phyloP scores from a whole-genome alignment of 2,888 invertebrate species.

The Megaustenia siamemsis region DNA sequence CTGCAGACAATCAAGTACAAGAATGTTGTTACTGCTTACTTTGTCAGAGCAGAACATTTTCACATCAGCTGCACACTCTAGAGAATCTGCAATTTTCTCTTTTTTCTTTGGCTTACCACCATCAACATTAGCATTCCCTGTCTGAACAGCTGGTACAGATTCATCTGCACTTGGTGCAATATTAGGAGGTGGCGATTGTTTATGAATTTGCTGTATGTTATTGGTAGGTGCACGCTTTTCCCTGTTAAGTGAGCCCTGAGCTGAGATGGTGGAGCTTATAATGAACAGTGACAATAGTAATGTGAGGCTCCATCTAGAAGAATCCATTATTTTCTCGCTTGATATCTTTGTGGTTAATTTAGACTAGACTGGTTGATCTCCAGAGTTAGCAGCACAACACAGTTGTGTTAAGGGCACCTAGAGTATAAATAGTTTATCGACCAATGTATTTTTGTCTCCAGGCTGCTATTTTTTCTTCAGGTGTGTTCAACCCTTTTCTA shows the following conservation, averaged over 20 bases:
- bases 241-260: background rate
- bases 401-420: background rate
- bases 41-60: constrained; percentile 71
- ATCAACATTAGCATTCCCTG: background rate
- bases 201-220: too few relatives aligned
- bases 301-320: background rate
- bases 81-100: constrained; percentile 67
- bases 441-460: too few relatives aligned
- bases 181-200: background rate
- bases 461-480: background rate
- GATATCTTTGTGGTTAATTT: too few relatives aligned
- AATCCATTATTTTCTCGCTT: background rate
- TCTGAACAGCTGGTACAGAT: background rate
- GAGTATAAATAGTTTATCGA: too few relatives aligned
- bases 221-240: background rate
- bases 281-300: background rate
- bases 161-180: background rate
- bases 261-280: background rate
- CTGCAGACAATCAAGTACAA: constrained; percentile 87
- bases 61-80: constrained; percentile 77
- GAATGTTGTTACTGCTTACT: constrained; percentile 77
- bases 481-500: background rate
- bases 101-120: background rate
- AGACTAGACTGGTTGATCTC: background rate
- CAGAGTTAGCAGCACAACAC: background rate